Evolutionary conservation across 2,888 invertebrate genomes (phyloP), one percentile per base, ranked within the genome.

Genomic region (Argyra leucocephala): DNA sequence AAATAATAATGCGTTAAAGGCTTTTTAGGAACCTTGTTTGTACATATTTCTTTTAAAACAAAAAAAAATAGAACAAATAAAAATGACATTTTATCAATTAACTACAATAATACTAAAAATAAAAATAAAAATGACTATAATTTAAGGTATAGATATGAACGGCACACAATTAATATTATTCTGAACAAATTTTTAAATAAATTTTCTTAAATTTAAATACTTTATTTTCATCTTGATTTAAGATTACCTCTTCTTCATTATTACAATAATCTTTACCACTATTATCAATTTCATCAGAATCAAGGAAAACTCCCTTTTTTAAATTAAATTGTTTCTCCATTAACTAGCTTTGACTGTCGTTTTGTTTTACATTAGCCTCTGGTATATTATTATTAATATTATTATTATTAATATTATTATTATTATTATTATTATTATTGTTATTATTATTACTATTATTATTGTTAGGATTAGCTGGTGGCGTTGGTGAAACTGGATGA

Each of bases 401-500:
- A 1, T 9, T 48, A 48, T 18, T 12, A 18, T 48, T 48, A 48
- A 18, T 48, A 48, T 48, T 48, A 48, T 48, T 48, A 48, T 48
- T 15, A 15, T 48, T 15, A 18, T 48, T 48, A 12, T 6, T 37
- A 48, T 3, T 48, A n/a, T 48, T 48, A 48, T 15, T 15, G n/a
- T 48, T 48, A 48, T 18, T n/a, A 15, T 48, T 48, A 48, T 48
- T 48, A 48, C 5, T 48, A 48, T n/a, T 48, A 12, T 48, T 48
- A 48, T 48, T 48, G 6, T 18, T 18, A n/a, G 5, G 12, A 48
- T 48, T 48, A 3, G 1, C 6, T 22, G 12, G 15, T 15, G 59
- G 23, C 23, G 59, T 5, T 31, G 59, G 57, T 63, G 64, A 58
- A 57, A 66, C 57, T 62, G 64, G 64, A 36, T 64, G 66, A 57